These are phyloP conservation scores for Sebastes variabilis DNA, from an alignment of 2,797 vertebrate species.

Conservation along the genomic window DNA sequence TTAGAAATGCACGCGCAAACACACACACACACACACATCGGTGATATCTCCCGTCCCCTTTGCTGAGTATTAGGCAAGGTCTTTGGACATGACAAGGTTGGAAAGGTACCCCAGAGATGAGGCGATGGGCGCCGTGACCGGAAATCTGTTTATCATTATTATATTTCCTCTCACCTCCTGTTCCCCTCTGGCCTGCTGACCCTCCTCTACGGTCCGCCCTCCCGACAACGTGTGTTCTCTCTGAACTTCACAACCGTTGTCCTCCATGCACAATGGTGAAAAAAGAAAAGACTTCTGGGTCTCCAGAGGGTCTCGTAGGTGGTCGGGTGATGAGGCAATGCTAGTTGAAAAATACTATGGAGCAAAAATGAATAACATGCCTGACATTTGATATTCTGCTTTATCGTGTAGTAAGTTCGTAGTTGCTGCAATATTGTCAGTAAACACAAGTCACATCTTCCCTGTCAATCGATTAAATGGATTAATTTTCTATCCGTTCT, in stretches of 20 bases:
- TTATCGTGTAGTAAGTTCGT: background rate
- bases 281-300: constrained; percentile 23
- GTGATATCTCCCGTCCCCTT: constrained; percentile 37
- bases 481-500: too few relatives aligned
- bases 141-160: constrained; percentile 72
- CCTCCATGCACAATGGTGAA: constrained; percentile 56
- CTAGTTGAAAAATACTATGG: background rate
- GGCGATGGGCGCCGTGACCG: constrained; percentile 27
- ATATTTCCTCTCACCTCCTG: constrained; percentile 65
- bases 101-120: constrained; percentile 69
- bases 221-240: constrained; percentile 25
- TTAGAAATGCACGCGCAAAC: constrained; percentile 55
- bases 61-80: constrained; percentile 60
- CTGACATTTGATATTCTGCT: background rate
- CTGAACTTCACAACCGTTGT: constrained; percentile 44
- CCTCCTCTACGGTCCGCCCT: constrained; percentile 24
- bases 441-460: background rate
- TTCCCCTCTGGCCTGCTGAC: constrained; percentile 57
- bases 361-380: background rate
- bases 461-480: too few relatives aligned
- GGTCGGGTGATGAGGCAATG: constrained; percentile 1
- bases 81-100: constrained; percentile 75
- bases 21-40: constrained; percentile 1
- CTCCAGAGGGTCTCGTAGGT: constrained; percentile 42
- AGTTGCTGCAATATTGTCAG: background rate